Conservation (phyloP, 2,113 vertebrate species). For the Aptenodytes forsteri region DNA sequence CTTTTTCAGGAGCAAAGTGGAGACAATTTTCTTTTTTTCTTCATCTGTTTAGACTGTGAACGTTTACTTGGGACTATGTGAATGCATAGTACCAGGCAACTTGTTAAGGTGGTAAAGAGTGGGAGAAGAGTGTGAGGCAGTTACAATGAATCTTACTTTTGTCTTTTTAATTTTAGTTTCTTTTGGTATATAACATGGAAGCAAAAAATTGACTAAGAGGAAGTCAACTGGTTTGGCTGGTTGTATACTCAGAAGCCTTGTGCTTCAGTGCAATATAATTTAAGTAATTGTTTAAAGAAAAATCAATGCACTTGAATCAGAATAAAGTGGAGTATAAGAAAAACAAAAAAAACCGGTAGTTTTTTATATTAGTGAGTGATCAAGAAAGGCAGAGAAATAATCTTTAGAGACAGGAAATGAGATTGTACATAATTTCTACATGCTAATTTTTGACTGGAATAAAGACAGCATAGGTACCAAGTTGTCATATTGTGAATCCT, state of each 20-base stretch:
- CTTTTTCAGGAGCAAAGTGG: not conserved
- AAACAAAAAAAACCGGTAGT: not conserved
- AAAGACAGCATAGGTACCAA: not conserved
- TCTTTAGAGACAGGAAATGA: not conserved
- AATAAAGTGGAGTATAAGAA: not conserved
- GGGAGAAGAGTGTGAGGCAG: not conserved
- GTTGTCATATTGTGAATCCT: not conserved
- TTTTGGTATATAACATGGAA: not conserved
- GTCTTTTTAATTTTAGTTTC: not conserved
- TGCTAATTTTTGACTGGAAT: not conserved
- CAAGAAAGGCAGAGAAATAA: not conserved
- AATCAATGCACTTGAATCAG: not conserved
- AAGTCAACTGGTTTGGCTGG: not conserved
- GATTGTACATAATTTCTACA: not conserved
- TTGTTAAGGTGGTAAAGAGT: not conserved
- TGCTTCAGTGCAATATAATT: not conserved
- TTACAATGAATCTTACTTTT: not conserved
- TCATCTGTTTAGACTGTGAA: not conserved
- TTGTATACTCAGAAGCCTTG: not conserved
- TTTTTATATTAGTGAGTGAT: not conserved
- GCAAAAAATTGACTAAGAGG: not conserved
- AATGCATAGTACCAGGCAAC: not conserved
- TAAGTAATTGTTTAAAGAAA: not conserved
- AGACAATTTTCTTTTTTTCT: not conserved
- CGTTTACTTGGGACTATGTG: not conserved